Evolutionary conservation across 1,140 invertebrate species (phyloP), one percentile per base, ranked within the genome.

Genomic region (Papilio xuthus): DNA sequence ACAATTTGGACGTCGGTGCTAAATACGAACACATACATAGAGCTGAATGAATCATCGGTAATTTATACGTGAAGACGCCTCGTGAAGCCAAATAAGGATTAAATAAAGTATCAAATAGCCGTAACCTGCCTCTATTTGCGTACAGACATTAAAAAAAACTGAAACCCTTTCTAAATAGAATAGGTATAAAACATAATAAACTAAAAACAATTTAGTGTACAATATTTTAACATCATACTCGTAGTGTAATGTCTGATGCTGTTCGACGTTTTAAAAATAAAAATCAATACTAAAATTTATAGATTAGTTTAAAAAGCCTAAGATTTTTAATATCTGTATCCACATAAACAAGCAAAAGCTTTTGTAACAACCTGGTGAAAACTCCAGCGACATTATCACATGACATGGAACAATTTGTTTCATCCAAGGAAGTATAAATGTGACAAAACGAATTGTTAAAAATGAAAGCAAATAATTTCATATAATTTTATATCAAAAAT

Each of bases 71-170:
- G 60, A 67, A 67, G 13, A 67, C 60, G 60, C 26, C 6, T 67
- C 26, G 13, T 67, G 60, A 67, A 67, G 60, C 60, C 60, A 67
- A 67, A 67, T 67, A 67, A 67, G 60, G 23, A 28, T 67, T 32
- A 67, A 67, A 13, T 15, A 0, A 63, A 26, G 26, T 67, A 32
- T 67, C 60, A 28, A 28, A 67, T 67, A 28, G 7, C 23, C 6
- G 13, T 32, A 32, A 67, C 13, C 4, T 67, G 26, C 26, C 23
- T 15, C 2, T 28, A 6, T 67, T 67, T 67, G 6, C 2, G 60
- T 28, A 63, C 12, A 56, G 1, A 63, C 12, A 23, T 6, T 28
- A 28, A 12, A 28, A 63, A 23, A 63, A 63, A 63, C 23, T 28
- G 12, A 18, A 67, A 67, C 60, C 26, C 26, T 67, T 67, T 60